A percentile compares a stretch with the other conserved stretches of the same genome.
Conservation (phyloP, 1,140 invertebrate species). For the Zaprionus taronus region DNA sequence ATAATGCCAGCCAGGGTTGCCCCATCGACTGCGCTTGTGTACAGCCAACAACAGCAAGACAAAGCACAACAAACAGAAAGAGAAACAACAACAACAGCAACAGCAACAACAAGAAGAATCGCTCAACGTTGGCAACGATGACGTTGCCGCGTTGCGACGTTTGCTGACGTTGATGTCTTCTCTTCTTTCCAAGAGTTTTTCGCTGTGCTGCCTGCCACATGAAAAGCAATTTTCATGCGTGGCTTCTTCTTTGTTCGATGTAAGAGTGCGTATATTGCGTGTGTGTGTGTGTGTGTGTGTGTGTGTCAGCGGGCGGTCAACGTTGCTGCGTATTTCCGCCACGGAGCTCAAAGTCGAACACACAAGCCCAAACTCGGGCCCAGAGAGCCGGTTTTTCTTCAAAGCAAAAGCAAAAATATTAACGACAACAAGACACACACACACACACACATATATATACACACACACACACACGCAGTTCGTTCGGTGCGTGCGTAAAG, state of each 20-base stretch:
- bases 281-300: constrained; percentile 21
- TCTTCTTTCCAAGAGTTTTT: constrained; percentile 40
- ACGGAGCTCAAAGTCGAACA: constrained; percentile 36
- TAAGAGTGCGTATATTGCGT: not conserved
- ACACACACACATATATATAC: constrained; percentile 20
- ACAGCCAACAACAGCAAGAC: constrained; percentile 40
- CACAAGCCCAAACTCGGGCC: constrained; percentile 52
- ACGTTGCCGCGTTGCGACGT: constrained; percentile 44
- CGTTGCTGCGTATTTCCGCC: constrained; percentile 69
- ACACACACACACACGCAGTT: constrained; percentile 28
- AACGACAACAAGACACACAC: constrained; percentile 30
- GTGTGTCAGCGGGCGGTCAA: constrained; percentile 56
- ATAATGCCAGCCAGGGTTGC: constrained; percentile 9
- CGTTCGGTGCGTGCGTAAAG: constrained; percentile 73
- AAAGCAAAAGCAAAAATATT: constrained; percentile 55
- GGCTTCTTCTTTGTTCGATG: constrained; percentile 72
- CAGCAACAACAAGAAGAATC: not conserved
- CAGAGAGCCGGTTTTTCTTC: constrained; percentile 77
- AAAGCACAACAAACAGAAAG: constrained; percentile 43
- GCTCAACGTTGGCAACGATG: constrained; percentile 52
- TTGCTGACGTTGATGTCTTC: constrained; percentile 68
- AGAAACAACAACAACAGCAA: not conserved
- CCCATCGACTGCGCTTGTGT: constrained; percentile 18
- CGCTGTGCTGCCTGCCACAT: constrained; percentile 49
- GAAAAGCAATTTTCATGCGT: constrained; percentile 81